Evolutionary conservation across 2,113 vertebrate genomes (phyloP).

Genomic region (Odocoileus virginianus): DNA sequence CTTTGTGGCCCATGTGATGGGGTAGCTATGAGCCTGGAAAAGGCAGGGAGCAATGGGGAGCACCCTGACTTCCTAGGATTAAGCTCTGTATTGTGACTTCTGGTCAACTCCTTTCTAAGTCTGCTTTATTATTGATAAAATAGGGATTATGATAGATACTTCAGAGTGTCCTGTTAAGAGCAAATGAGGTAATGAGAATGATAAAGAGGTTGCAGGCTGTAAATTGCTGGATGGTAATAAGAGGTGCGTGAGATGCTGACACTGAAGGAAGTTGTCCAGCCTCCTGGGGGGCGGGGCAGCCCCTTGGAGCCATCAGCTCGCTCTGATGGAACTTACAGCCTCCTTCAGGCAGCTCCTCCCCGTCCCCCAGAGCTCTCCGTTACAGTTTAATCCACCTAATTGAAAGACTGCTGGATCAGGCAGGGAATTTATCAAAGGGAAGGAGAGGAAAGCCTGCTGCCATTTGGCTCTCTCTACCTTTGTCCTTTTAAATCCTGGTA

Average conservation of each 20-base stretch:
- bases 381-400: constrained; percentile 47
- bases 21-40: not conserved
- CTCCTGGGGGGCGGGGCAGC: not conserved
- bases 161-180: not conserved
- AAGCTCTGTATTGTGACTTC: not conserved
- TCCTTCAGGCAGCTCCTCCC: not conserved
- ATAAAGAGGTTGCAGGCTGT: not conserved
- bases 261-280: not conserved
- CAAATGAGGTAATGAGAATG: not conserved
- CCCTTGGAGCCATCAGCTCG: not conserved
- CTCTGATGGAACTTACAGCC: not conserved
- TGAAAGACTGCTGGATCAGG: constrained; percentile 40
- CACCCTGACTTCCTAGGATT: not conserved
- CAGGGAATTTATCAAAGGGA: constrained; percentile 42
- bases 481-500: constrained; percentile 51
- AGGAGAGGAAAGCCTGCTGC: not conserved
- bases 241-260: not conserved
- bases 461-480: constrained; percentile 17
- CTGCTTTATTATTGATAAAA: not conserved
- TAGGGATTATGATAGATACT: not conserved
- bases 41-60: not conserved
- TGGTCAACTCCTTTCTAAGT: not conserved
- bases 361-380: not conserved
- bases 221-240: not conserved
- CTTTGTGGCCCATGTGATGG: not conserved